Evolutionary conservation across 2,797 vertebrate species (phyloP).

Genomic region (Peromyscus melanophrys): DNA sequence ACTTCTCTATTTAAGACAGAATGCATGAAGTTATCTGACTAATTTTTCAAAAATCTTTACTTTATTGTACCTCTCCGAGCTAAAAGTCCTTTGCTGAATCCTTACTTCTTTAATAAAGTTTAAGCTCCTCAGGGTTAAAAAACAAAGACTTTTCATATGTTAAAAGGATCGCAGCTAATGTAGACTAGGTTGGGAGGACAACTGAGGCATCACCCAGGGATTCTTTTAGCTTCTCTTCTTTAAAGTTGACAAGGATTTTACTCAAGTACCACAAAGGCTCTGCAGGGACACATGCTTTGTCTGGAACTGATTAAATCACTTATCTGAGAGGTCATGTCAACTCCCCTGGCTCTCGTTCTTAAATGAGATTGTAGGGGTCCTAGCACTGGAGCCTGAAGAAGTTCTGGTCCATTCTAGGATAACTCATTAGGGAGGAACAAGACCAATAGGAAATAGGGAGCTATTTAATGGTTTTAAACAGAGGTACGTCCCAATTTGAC

Average conservation of each 20-base stretch:
- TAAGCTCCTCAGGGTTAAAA: neutral
- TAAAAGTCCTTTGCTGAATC: slow-evolving; percentile 33
- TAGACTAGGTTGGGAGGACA: neutral
- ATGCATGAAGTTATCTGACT: neutral
- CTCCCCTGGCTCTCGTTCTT: neutral
- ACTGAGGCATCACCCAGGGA: neutral
- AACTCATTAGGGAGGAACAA: neutral
- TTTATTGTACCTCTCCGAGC: neutral
- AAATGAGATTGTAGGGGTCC: neutral
- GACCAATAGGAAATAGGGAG: neutral
- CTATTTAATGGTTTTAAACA: neutral
- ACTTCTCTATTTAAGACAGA: slow-evolving; percentile 2
- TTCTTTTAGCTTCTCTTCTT: neutral
- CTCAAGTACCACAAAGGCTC: neutral
- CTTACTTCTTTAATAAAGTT: neutral
- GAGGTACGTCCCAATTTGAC: neutral
- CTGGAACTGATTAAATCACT: neutral
- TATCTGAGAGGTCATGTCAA: neutral
- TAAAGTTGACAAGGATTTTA: neutral
- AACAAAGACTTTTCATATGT: neutral
- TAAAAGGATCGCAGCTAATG: neutral
- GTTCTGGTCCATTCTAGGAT: neutral
- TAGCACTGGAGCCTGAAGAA: neutral
- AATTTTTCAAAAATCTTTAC: neutral
- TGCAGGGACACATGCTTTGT: too few species aligned